Percentiles rank a stretch among this genome's conserved stretches.
These are phyloP conservation scores for Archocentrus centrarchus DNA, from an alignment of 2,113 vertebrate species.

Conservation along the genomic window DNA sequence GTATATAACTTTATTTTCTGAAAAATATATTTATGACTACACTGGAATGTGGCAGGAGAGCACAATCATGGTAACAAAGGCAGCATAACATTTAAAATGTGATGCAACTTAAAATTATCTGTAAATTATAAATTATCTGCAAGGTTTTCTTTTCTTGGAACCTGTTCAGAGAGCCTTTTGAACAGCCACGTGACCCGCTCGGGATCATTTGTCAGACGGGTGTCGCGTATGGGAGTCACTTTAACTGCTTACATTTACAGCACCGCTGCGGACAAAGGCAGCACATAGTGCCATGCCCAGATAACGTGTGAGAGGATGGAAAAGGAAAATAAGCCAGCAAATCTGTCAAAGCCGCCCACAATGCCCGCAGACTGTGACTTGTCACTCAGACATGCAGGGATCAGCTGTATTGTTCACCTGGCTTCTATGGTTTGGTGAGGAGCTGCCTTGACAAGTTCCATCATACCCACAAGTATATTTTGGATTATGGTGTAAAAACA, in stretches of 20 bases:
- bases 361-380: conserved; percentile 12
- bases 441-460: conserved; percentile 1
- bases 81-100: not conserved
- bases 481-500: not conserved
- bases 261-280: conserved; percentile 14
- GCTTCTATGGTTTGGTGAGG: not conserved
- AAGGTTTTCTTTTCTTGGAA: not conserved
- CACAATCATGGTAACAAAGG: not conserved
- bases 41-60: not conserved
- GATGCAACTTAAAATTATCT: not conserved
- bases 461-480: not conserved
- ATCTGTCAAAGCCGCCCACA: conserved; percentile 43
- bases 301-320: conserved; percentile 1
- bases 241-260: not conserved
- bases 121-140: not conserved
- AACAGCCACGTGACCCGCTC: not conserved
- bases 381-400: conserved; percentile 24
- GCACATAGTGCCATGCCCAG: not conserved
- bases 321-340: conserved; percentile 7
- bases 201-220: not conserved
- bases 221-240: not conserved
- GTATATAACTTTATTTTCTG: not conserved
- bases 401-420: conserved; percentile 29
- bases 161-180: not conserved
- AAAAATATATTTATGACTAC: not conserved